These are phyloP conservation scores for Amblyjoppa fuscipennis DNA, from an alignment of 2,888 invertebrate genomes.

Conservation along the genomic window DNA sequence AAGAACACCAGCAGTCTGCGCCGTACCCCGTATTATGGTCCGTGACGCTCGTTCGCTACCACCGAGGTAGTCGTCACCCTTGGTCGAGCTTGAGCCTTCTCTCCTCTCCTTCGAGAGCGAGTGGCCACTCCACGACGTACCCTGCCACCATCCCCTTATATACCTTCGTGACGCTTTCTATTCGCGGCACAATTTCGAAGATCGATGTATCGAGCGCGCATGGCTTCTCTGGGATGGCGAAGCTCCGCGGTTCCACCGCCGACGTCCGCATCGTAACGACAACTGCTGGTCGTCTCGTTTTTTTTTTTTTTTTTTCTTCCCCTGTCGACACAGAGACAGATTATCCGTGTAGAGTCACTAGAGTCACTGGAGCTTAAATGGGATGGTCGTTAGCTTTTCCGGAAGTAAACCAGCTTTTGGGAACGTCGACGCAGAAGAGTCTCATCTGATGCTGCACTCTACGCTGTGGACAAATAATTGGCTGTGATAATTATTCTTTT, in stretches of 20 bases:
- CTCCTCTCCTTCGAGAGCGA: slow-evolving; percentile 59
- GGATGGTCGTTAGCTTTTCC: not conserved
- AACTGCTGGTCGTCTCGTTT: slow-evolving; percentile 6
- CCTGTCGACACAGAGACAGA: not conserved
- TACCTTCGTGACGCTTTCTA: slow-evolving; percentile 73
- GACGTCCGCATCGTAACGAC: slow-evolving; percentile 62
- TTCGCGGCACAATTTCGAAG: slow-evolving; percentile 82
- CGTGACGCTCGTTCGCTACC: slow-evolving; percentile 14
- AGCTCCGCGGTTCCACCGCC: slow-evolving; percentile 58
- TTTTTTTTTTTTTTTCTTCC: not conserved
- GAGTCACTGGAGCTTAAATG: not conserved
- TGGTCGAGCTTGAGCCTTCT: slow-evolving; percentile 60
- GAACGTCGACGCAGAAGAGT: not conserved
- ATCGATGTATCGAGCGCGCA: slow-evolving; percentile 82
- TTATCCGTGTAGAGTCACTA: slow-evolving; percentile 1
- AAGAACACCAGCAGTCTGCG: slow-evolving; percentile 16
- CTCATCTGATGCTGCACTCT: not conserved
- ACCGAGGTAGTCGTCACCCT: slow-evolving; percentile 50
- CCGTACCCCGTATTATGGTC: not conserved
- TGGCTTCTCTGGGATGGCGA: slow-evolving; percentile 66
- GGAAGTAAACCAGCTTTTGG: not conserved
- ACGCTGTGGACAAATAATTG: not conserved
- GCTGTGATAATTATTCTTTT: not conserved
- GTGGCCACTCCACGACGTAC: slow-evolving; percentile 59
- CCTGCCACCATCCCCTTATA: slow-evolving; percentile 46